phyloP scores from a whole-genome alignment of 2,888 invertebrate species.

The Cheilosia impressa region DNA sequence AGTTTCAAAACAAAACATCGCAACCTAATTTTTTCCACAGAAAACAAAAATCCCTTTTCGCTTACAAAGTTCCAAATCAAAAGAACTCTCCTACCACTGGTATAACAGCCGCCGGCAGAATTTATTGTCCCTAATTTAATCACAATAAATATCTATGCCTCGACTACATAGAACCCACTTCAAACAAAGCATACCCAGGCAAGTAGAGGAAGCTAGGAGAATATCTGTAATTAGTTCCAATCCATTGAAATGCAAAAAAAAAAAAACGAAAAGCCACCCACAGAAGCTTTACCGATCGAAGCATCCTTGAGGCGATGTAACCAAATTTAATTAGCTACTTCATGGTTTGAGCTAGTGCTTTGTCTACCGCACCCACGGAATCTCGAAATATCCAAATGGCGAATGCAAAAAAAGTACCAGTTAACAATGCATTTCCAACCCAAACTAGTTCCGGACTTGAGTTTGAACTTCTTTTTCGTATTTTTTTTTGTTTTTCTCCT shows the following conservation, averaged over 20 bases:
- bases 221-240: slow-evolving; percentile 65
- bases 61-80: background rate
- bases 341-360: slow-evolving; percentile 13
- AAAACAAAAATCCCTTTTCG: background rate
- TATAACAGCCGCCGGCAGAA: slow-evolving; percentile 16
- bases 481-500: slow-evolving; percentile 8
- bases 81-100: background rate
- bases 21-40: background rate
- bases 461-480: slow-evolving; percentile 18
- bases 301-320: slow-evolving; percentile 55
- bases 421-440: slow-evolving; percentile 57
- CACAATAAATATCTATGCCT: slow-evolving; percentile 32
- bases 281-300: slow-evolving; percentile 12
- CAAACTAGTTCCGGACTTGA: slow-evolving; percentile 16
- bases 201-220: background rate
- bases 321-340: slow-evolving; percentile 70
- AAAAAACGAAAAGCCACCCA: slow-evolving; percentile 6
- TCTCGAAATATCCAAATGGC: slow-evolving; percentile 29
- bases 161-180: background rate
- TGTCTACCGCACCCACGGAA: slow-evolving; percentile 23
- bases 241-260: slow-evolving; percentile 60
- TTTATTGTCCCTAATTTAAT: slow-evolving; percentile 44
- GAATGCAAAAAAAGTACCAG: slow-evolving; percentile 25
- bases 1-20: slow-evolving; percentile 6
- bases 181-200: background rate